Conservation (phyloP, 2,113 vertebrate species). For the Hypocryptadius cinnamomeus region DNA sequence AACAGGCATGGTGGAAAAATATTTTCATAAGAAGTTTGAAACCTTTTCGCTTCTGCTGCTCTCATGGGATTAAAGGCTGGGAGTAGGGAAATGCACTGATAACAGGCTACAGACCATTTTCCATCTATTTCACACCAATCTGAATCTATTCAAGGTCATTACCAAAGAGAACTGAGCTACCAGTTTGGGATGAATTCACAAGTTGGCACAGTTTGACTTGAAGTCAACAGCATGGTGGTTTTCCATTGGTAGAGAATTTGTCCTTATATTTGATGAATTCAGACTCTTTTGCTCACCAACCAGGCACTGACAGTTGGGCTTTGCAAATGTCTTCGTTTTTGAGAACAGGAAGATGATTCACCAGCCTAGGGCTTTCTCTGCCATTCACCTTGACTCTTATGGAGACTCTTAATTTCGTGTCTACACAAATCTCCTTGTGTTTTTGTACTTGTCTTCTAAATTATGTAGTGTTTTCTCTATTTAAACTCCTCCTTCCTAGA, state of each 20-base stretch:
- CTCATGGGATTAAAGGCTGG: constrained; percentile 26
- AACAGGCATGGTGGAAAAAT: constrained; percentile 53
- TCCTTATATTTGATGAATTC: constrained; percentile 15
- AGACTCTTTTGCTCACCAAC: background rate
- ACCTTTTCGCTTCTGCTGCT: constrained; percentile 49
- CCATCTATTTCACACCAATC: constrained; percentile 39
- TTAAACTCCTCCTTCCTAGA: background rate
- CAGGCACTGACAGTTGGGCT: constrained; percentile 12
- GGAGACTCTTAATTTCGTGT: background rate
- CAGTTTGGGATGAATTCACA: constrained; percentile 20
- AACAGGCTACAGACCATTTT: constrained; percentile 33
- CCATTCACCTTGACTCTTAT: background rate
- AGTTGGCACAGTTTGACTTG: background rate
- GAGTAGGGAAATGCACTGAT: constrained; percentile 9
- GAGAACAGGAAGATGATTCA: constrained; percentile 4
- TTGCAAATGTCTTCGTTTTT: background rate
- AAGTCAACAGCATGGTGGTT: constrained; percentile 22
- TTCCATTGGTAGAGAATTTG: constrained; percentile 1
- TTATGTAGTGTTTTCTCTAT: background rate
- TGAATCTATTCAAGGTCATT: constrained; percentile 26
- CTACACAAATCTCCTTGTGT: background rate
- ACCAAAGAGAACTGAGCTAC: background rate
- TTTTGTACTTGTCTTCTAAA: background rate
- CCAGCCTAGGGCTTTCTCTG: background rate
- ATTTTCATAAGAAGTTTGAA: constrained; percentile 57